A percentile compares a stretch with the other conserved stretches of the same genome.
Conservation (phyloP, 2,797 vertebrate species). For the Hypotaenidia okinawae region DNA sequence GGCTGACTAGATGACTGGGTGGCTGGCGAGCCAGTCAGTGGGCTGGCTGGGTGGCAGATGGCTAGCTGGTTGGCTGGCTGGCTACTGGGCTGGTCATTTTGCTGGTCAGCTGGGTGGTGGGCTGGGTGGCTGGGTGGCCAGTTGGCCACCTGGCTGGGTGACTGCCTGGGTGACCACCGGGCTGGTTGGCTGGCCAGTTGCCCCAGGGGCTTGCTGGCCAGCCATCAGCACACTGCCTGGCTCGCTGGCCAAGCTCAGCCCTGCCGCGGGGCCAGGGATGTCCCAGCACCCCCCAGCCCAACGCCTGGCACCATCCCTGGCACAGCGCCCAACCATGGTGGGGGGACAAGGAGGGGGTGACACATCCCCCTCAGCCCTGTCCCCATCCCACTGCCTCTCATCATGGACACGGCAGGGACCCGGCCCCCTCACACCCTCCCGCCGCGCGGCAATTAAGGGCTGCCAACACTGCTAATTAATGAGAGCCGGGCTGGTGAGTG, state of each 20-base stretch:
- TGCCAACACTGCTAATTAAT: slow-evolving; percentile 40
- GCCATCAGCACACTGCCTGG: not conserved
- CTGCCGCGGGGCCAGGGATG: rapidly evolving
- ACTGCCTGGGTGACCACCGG: too few relatives aligned
- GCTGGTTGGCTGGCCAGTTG: too few relatives aligned
- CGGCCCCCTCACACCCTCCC: not conserved
- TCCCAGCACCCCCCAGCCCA: not conserved
- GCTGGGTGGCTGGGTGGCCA: not conserved
- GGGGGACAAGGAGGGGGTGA: not conserved
- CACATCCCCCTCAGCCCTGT: rapidly evolving
- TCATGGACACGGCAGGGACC: slow-evolving; percentile 1
- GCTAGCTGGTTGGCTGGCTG: not conserved
- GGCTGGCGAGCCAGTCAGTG: too few relatives aligned
- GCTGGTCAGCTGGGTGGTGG: not conserved
- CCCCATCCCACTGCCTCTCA: not conserved
- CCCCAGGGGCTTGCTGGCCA: too few relatives aligned
- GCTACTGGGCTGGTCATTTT: too few relatives aligned
- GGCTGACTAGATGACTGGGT: not conserved
- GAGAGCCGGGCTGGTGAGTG: not conserved
- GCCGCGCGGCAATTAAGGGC: slow-evolving; percentile 37
- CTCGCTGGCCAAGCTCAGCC: too few relatives aligned
- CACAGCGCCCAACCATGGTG: rapidly evolving
- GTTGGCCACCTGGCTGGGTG: too few relatives aligned
- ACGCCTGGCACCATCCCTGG: rapidly evolving
- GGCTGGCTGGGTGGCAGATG: not conserved